These are phyloP conservation scores for Vannuccia rotundouncinata DNA, from an alignment of 2,888 invertebrate species.

Conservation along the genomic window DNA sequence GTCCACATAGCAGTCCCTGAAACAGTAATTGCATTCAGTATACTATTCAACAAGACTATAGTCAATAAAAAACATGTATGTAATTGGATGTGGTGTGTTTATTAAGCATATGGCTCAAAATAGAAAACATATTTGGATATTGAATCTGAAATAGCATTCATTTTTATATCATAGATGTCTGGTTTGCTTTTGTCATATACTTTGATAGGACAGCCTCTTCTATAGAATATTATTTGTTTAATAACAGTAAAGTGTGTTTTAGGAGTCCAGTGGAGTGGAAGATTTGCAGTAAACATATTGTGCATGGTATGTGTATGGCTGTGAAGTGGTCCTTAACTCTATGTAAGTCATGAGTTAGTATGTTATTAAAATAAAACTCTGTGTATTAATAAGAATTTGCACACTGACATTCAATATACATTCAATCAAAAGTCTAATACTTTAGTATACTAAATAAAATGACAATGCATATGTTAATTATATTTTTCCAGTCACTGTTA, in stretches of 20 bases:
- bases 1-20: too few species aligned
- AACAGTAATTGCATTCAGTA: too few species aligned
- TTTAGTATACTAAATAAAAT: too few species aligned
- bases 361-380: conserved; percentile 13
- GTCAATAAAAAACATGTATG: too few species aligned
- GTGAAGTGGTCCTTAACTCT: conserved; percentile 2
- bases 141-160: conserved; percentile 17
- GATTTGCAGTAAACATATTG: conserved; percentile 23
- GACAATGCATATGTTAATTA: too few species aligned
- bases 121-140: conserved; percentile 21
- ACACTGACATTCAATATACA: conserved; percentile 1
- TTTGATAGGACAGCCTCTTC: conserved; percentile 18
- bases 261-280: conserved; percentile 15
- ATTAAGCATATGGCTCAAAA: conserved; percentile 17
- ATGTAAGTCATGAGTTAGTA: conserved; percentile 7
- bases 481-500: too few species aligned
- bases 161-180: conserved; percentile 11
- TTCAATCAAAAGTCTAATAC: too few species aligned
- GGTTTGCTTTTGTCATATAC: conserved; percentile 9
- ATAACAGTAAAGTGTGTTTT: conserved; percentile 12
- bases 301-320: conserved; percentile 15
- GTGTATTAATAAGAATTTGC: conserved; percentile 17
- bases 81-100: neutral
- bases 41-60: too few species aligned
- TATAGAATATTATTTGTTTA: conserved; percentile 9